A percentile compares a stretch with the other conserved stretches of the same genome.
These are phyloP conservation scores for Steinernema hermaphroditum DNA, from an alignment of 2,888 invertebrate genomes.

Conservation along the genomic window DNA sequence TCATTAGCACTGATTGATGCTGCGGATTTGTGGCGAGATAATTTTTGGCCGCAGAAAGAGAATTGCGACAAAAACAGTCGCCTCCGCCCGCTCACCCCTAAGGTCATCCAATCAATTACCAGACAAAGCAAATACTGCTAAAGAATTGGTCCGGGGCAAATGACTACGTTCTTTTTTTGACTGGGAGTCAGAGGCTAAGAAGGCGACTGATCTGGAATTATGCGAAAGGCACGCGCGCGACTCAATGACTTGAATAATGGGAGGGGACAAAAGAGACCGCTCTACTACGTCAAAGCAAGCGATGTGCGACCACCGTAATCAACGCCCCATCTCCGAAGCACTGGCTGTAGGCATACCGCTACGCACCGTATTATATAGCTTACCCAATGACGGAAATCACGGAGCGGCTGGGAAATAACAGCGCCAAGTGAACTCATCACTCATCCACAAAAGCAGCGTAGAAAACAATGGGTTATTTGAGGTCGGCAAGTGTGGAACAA, in stretches of 20 bases:
- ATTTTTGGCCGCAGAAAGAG: slow-evolving; percentile 16
- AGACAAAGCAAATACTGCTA: neutral
- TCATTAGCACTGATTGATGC: slow-evolving; percentile 27
- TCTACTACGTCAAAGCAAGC: slow-evolving; percentile 13
- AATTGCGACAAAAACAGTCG: slow-evolving; percentile 21
- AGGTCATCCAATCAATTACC: neutral
- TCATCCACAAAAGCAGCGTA: neutral
- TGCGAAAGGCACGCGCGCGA: slow-evolving; percentile 23
- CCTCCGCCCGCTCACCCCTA: neutral
- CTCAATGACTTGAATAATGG: slow-evolving; percentile 27
- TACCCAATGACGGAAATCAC: slow-evolving; percentile 12
- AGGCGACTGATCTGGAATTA: slow-evolving; percentile 73
- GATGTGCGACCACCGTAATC: slow-evolving; percentile 23
- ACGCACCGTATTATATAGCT: neutral
- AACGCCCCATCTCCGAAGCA: slow-evolving; percentile 17
- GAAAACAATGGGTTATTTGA: neutral
- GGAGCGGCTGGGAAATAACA: slow-evolving; percentile 20
- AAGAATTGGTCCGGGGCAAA: neutral
- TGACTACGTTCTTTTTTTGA: neutral
- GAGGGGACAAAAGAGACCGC: slow-evolving; percentile 19
- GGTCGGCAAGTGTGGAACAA: neutral
- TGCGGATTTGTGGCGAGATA: slow-evolving; percentile 22
- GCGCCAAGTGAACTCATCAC: neutral
- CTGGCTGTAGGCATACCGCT: neutral
- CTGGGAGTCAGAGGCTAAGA: neutral